Percentiles rank a stretch among this genome's conserved stretches.
Evolutionary conservation across 30 jellyfish, hydroid and myxozoan species (phyloP).

Genomic region (Hydra vulgaris): DNA sequence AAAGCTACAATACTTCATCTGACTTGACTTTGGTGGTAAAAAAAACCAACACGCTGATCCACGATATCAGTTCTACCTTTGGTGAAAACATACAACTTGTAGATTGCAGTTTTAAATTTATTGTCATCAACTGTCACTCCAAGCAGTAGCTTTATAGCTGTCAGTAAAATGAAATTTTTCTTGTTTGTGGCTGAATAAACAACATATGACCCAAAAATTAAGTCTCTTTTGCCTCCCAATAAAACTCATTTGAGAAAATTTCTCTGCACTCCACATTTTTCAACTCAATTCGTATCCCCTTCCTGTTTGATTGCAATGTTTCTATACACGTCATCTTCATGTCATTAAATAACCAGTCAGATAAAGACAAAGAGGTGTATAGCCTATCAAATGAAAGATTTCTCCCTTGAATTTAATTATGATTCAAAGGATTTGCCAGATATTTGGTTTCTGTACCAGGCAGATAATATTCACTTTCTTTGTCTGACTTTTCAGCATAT

Average conservation of each 20-base stretch:
- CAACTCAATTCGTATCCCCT: conserved; percentile 21
- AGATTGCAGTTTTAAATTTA: conserved; percentile 24
- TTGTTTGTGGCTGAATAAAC: conserved; percentile 13
- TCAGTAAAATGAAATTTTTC: conserved; percentile 22
- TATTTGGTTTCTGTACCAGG: conserved; percentile 17
- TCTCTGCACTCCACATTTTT: conserved; percentile 9
- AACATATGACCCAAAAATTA: conserved; percentile 6
- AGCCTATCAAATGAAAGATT: conserved; percentile 22
- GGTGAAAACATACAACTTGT: conserved; percentile 27
- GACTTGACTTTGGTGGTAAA: too few species aligned
- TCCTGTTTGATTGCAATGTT: conserved; percentile 27
- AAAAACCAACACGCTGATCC: conserved; percentile 26
- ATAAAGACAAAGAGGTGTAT: not conserved
- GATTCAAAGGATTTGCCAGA: not conserved
- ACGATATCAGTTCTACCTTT: conserved; percentile 33
- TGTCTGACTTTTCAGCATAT: conserved; percentile 33
- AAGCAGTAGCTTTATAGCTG: conserved; percentile 25
- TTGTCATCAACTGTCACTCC: conserved; percentile 24
- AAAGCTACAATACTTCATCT: conserved; percentile 27
- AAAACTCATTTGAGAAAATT: not conserved
- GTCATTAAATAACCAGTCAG: conserved; percentile 15
- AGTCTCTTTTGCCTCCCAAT: conserved; percentile 14
- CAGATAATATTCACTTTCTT: conserved; percentile 16
- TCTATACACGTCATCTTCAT: conserved; percentile 12
- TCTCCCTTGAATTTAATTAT: conserved; percentile 4